Percentiles rank a stretch among this genome's conserved stretches.
phyloP scores from a whole-genome alignment of 1,140 invertebrate species.

The Mizuhopecten yessoensis region DNA sequence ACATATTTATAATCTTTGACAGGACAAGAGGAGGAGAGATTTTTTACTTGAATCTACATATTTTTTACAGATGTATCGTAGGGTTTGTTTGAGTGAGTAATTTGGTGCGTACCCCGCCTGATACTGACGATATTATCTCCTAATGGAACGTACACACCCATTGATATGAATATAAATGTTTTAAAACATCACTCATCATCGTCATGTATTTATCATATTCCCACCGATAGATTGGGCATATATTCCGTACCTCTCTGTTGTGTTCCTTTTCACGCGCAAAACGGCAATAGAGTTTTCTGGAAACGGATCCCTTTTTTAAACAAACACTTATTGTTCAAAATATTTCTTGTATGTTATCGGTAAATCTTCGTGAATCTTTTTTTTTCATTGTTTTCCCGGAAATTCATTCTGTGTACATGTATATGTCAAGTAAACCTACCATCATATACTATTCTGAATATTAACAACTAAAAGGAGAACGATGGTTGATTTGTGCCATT shows the following conservation, averaged over 20 bases:
- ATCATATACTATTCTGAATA: no score
- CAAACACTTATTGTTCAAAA: no score
- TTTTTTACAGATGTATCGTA: background rate
- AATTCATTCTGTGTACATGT: no score
- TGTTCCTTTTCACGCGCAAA: background rate
- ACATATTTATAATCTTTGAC: constrained; percentile 29
- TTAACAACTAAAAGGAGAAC: no score
- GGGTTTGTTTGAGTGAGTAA: background rate
- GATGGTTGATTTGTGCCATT: no score
- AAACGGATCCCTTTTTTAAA: background rate
- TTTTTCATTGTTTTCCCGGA: no score
- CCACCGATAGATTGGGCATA: background rate
- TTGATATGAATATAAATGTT: background rate
- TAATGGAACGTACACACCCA: background rate
- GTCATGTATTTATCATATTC: background rate
- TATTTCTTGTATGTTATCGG: no score
- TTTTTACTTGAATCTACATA: background rate
- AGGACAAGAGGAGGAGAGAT: background rate
- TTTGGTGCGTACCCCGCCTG: background rate
- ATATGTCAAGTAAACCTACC: no score
- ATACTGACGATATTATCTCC: constrained; percentile 8
- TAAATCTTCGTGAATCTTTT: no score
- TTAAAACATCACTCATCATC: background rate
- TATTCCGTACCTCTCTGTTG: background rate
- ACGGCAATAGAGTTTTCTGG: background rate